phyloP scores from a whole-genome alignment of 1,140 invertebrate genomes.

The Rhysida immarginata region DNA sequence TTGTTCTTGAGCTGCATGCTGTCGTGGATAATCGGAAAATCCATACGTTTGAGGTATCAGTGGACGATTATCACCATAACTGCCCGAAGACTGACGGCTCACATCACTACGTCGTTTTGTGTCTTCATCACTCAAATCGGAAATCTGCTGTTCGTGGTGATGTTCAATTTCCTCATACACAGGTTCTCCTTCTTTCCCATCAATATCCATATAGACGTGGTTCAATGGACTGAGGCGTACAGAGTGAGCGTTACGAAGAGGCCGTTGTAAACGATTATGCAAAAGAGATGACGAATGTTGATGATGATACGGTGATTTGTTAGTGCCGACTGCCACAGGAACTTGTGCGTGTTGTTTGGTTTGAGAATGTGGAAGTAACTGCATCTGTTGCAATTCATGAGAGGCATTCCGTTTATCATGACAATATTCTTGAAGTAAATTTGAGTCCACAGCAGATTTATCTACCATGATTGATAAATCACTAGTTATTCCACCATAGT shows the following conservation, averaged over 20 bases:
- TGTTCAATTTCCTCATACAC: slow-evolving; percentile 65
- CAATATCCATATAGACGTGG: slow-evolving; percentile 48
- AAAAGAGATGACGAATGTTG: not conserved
- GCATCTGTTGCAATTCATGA: slow-evolving; percentile 19
- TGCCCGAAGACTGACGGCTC: slow-evolving; percentile 54
- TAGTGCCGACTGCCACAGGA: not conserved
- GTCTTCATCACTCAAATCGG: slow-evolving; percentile 62
- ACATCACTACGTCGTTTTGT: slow-evolving; percentile 59
- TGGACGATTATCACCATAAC: slow-evolving; percentile 62
- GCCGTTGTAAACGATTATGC: slow-evolving; percentile 12
- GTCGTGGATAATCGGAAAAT: not conserved
- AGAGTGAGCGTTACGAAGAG: slow-evolving; percentile 17
- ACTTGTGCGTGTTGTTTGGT: slow-evolving; percentile 20
- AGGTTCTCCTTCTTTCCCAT: slow-evolving; percentile 47
- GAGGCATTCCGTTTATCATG: slow-evolving; percentile 28
- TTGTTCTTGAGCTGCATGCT: slow-evolving; percentile 36
- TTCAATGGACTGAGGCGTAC: slow-evolving; percentile 37
- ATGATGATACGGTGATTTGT: slow-evolving; percentile 19
- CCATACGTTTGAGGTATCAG: slow-evolving; percentile 41
- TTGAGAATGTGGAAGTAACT: slow-evolving; percentile 18
- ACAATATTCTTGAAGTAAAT: slow-evolving; percentile 27
- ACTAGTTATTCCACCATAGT: slow-evolving; percentile 5
- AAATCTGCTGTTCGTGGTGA: slow-evolving; percentile 31
- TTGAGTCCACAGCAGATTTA: slow-evolving; percentile 25
- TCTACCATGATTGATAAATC: slow-evolving; percentile 18